A percentile compares a stretch with the other conserved stretches of the same genome.
These are phyloP conservation scores for Formica aserva DNA, from an alignment of 2,888 invertebrate species.

Conservation along the genomic window DNA sequence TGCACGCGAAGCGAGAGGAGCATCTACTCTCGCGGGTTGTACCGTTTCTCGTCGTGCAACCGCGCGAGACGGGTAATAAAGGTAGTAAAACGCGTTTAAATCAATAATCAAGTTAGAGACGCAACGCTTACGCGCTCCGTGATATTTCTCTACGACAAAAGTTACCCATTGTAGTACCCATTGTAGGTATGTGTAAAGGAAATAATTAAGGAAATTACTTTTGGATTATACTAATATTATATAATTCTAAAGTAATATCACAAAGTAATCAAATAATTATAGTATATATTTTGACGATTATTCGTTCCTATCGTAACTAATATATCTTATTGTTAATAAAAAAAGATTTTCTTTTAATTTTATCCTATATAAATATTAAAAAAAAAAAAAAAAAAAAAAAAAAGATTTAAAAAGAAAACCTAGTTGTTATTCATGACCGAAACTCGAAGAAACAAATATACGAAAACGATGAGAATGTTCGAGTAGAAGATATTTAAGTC, in stretches of 20 bases:
- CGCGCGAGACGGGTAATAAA: slow-evolving; percentile 59
- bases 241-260: neutral
- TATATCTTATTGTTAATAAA: neutral
- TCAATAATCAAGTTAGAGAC: slow-evolving; percentile 61
- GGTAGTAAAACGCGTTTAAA: slow-evolving; percentile 67
- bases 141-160: neutral
- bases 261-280: neutral
- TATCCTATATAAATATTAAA: neutral
- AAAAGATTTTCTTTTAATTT: neutral
- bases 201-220: neutral
- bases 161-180: neutral
- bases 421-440: neutral
- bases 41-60: slow-evolving; percentile 13
- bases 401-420: neutral
- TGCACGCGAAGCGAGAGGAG: slow-evolving; percentile 70
- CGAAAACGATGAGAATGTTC: slow-evolving; percentile 2
- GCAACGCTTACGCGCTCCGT: neutral
- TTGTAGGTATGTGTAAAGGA: neutral
- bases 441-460: slow-evolving; percentile 15
- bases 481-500: slow-evolving; percentile 16
- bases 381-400: neutral
- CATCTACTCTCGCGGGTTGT: slow-evolving; percentile 60
- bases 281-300: neutral
- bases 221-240: neutral
- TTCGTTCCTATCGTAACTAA: neutral